A percentile compares a stretch with the other conserved stretches of the same genome.
Conservation (phyloP, 2,888 invertebrate genomes). For the Galerucella calmariensis region DNA sequence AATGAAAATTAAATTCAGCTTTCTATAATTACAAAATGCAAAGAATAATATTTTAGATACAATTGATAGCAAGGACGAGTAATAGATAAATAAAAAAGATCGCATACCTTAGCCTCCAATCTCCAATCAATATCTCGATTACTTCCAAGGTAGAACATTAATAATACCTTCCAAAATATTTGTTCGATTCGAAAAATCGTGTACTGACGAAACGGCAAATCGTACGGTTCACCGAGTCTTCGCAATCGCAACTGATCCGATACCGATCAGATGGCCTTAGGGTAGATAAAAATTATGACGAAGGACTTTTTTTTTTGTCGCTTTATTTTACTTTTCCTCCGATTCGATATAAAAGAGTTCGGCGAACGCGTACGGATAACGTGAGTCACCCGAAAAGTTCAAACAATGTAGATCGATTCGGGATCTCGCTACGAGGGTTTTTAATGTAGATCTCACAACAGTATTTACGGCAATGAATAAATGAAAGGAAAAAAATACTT, state of each 20-base stretch:
- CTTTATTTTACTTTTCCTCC: slow-evolving; percentile 11
- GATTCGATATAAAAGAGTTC: slow-evolving; percentile 20
- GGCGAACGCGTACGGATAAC: slow-evolving; percentile 20
- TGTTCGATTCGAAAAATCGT: slow-evolving; percentile 6
- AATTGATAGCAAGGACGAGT: not conserved
- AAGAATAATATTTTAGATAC: no score
- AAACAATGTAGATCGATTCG: slow-evolving; percentile 27
- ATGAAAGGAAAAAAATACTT: no score
- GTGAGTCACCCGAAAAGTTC: slow-evolving; percentile 32
- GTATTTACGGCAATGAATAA: not conserved
- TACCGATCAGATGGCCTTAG: slow-evolving; percentile 15
- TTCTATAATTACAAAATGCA: not conserved
- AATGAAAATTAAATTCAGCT: not conserved
- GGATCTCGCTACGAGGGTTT: not conserved
- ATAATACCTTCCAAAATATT: slow-evolving; percentile 4
- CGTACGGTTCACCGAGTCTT: slow-evolving; percentile 10
- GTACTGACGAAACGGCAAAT: slow-evolving; percentile 5
- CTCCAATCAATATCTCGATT: slow-evolving; percentile 27
- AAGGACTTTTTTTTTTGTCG: slow-evolving; percentile 22
- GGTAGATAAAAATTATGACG: slow-evolving; percentile 27
- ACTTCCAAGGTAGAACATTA: slow-evolving; percentile 29
- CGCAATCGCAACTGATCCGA: slow-evolving; percentile 25
- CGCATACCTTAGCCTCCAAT: slow-evolving; percentile 15
- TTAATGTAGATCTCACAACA: not conserved
- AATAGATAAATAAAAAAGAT: slow-evolving; percentile 3